Evolutionary conservation across 2,113 vertebrate species (phyloP).

Genomic region (Oreochromis niloticus): DNA sequence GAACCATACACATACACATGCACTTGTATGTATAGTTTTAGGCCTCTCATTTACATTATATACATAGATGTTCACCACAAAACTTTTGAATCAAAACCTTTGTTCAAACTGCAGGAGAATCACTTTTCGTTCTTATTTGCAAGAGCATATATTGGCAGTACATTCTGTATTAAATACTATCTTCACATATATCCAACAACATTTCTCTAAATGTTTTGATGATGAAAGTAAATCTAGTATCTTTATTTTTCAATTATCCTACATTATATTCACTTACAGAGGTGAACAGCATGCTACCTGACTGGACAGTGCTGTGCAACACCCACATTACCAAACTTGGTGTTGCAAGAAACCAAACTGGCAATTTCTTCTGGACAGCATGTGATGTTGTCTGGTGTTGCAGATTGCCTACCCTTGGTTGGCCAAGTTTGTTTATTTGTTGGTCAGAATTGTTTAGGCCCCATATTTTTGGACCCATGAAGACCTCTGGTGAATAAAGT

Average conservation of each 20-base stretch:
- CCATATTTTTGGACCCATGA: not conserved
- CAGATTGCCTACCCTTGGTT: not conserved
- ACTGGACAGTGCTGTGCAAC: not conserved
- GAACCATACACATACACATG: not conserved
- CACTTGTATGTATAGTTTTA: too few relatives aligned
- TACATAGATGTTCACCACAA: too few relatives aligned
- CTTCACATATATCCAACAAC: not conserved
- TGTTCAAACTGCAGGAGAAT: not conserved
- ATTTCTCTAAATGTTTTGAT: not conserved
- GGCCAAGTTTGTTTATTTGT: not conserved
- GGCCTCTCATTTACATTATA: too few relatives aligned
- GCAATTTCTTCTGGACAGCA: not conserved
- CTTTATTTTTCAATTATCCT: not conserved
- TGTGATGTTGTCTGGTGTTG: not conserved
- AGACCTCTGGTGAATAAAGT: not conserved
- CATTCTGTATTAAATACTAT: not conserved
- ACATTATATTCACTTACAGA: not conserved
- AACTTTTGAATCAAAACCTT: too few relatives aligned
- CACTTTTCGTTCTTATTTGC: accelerated
- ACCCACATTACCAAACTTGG: not conserved
- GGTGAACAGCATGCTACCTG: accelerated
- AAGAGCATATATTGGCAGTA: not conserved
- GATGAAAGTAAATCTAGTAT: not conserved
- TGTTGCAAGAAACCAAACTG: not conserved
- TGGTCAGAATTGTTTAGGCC: not conserved